Base-by-base conservation (phyloP, 92 coral and sea anemone species). In the Phymanthus crucifer region DNA sequence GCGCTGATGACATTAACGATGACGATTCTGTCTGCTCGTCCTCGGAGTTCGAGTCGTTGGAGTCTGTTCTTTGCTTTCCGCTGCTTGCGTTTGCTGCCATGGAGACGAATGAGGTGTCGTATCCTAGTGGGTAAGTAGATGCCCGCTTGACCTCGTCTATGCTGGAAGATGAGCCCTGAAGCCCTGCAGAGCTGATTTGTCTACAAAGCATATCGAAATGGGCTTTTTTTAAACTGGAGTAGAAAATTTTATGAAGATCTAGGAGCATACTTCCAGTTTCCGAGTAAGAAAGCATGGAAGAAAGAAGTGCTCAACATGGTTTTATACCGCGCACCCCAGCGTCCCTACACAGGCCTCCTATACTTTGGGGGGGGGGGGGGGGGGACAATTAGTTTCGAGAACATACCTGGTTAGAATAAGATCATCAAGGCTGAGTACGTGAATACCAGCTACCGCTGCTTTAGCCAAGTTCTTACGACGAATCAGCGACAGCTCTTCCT, bases 361-460 rank as follows among this genome's bases (percentile, higher is more conserved):
- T 43, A 43, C 18, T 7, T n/a, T n/a, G n/a, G n/a, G n/a, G 50
- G 50, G 16, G 50, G 50, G 16, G 5, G 50, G 16, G 13, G 50
- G 16, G 50, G 50, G 16, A 45, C 48, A 45, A 45, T n/a, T n/a
- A n/a, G 14, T 10, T 10, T 43, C 48, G 14, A 43, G 11, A 43
- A 43, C 10, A 43, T 76, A 93, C 99, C 99, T 93, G 74, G 89
- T 40, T 40, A 73, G 70, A n/a, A 78, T 80, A 31, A 95, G 82
- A 38, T 93, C 92, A 37, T 93, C 97, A 52, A 86, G 82, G 74
- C 98, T 82, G 29, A 95, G 83, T 35, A 88, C 90, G 46, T 94
- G 99, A 19, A 93, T 79, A 18, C 99, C 99, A 12, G 97, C 98
- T 27, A 95, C 91, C 0, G 99, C 99, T 3, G 99, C 99, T 36